Conservation (phyloP, 2,888 invertebrate species). For the Lydus trimaculatus region DNA sequence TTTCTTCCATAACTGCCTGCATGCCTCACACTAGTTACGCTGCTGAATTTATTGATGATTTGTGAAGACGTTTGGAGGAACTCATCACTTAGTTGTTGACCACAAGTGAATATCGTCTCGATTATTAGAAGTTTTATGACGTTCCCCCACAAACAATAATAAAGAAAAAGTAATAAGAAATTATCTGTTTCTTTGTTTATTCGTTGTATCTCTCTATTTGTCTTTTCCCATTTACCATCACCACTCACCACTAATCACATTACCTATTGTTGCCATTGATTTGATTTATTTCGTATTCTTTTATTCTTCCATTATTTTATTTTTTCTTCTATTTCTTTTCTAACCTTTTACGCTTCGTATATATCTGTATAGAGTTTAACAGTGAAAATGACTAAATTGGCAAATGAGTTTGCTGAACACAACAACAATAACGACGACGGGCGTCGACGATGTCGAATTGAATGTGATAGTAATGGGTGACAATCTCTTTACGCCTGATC, state of each 20-base stretch:
- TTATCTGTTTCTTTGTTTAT: background rate
- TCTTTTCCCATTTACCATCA: background rate
- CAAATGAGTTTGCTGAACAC: conserved; percentile 36
- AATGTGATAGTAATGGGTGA: conserved; percentile 60
- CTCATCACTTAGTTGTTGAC: background rate
- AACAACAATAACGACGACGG: conserved; percentile 6
- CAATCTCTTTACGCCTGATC: conserved; percentile 59
- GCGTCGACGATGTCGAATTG: conserved; percentile 46
- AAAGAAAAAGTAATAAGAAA: background rate
- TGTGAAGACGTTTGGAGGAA: background rate
- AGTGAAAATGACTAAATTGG: conserved; percentile 34
- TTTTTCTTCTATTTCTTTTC: background rate
- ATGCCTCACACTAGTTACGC: no score
- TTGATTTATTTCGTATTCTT: background rate
- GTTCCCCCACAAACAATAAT: background rate
- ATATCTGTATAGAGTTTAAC: background rate
- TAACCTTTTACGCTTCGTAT: background rate
- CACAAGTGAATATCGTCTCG: background rate
- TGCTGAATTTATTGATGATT: no score
- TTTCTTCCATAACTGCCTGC: no score
- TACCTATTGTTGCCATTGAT: background rate
- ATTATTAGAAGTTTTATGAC: background rate
- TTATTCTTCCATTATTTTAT: background rate
- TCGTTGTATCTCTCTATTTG: background rate
- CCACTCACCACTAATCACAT: background rate